These are phyloP conservation scores for Amiota communis DNA, from an alignment of 2,888 invertebrate genomes.

Conservation along the genomic window DNA sequence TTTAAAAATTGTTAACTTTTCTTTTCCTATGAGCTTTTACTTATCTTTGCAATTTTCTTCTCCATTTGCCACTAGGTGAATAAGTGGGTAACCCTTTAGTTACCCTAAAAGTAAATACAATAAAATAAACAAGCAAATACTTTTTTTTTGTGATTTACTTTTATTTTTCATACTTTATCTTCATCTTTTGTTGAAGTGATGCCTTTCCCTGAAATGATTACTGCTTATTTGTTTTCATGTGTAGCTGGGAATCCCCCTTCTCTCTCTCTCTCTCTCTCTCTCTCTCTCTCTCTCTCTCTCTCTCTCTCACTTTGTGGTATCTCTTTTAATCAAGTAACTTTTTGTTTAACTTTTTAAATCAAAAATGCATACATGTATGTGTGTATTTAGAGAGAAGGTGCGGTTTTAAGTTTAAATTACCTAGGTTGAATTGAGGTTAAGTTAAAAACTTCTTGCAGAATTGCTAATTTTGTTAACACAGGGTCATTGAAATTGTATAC, in stretches of 20 bases:
- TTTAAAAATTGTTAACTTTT: too few species aligned
- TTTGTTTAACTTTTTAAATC: neutral
- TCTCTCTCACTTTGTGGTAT: neutral
- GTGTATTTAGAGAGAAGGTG: too few species aligned
- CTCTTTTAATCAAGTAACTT: neutral
- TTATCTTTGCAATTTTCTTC: neutral
- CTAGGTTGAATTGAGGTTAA: too few species aligned
- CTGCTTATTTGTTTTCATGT: slow-evolving; percentile 21
- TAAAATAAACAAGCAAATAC: neutral
- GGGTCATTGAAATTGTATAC: too few species aligned
- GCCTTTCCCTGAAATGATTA: slow-evolving; percentile 13
- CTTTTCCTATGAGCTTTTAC: too few species aligned
- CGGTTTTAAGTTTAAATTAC: too few species aligned
- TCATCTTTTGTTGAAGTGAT: neutral
- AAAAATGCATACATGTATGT: neutral
- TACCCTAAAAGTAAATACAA: too few species aligned
- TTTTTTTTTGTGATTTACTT: too few species aligned
- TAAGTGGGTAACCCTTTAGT: neutral
- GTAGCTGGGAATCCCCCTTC: neutral
- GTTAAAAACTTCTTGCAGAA: too few species aligned
- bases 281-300: too few species aligned
- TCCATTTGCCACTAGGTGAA: neutral
- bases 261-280: too few species aligned
- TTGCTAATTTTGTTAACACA: too few species aligned
- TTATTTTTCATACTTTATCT: neutral